Conservation (phyloP, 1,140 invertebrate genomes). For the Heterodera schachtii region DNA sequence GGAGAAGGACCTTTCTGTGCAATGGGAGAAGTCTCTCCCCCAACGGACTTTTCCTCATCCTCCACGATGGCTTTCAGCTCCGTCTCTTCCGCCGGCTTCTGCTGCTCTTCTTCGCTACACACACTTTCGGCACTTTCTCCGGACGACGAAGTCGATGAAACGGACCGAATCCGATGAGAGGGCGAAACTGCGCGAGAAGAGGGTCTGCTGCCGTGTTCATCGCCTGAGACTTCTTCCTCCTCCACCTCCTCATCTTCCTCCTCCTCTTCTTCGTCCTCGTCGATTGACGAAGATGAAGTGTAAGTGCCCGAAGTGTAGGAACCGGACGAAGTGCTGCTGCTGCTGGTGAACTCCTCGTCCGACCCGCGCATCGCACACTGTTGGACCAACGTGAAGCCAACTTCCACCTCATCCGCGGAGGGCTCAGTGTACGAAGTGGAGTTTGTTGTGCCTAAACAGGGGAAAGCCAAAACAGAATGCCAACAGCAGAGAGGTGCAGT, state of each 20-base stretch:
- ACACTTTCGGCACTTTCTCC: constrained; percentile 48
- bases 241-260: constrained; percentile 43
- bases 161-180: neutral
- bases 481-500: neutral
- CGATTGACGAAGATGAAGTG: constrained; percentile 19
- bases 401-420: constrained; percentile 53
- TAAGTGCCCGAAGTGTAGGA: constrained; percentile 20
- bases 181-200: constrained; percentile 11
- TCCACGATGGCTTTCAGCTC: neutral
- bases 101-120: constrained; percentile 33
- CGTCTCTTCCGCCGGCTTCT: constrained; percentile 3
- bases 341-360: constrained; percentile 55
- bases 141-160: constrained; percentile 34
- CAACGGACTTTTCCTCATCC: neutral
- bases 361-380: constrained; percentile 53
- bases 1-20: neutral
- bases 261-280: constrained; percentile 39
- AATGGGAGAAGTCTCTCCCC: neutral
- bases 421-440: constrained; percentile 6
- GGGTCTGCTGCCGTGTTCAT: constrained; percentile 14
- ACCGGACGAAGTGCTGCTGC: constrained; percentile 16
- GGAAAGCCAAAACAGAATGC: neutral
- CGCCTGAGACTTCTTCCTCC: constrained; percentile 26
- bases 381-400: constrained; percentile 57
- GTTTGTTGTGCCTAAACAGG: neutral